phyloP scores from a whole-genome alignment of 2,797 vertebrate species.

The Discoglossus pictus region DNA sequence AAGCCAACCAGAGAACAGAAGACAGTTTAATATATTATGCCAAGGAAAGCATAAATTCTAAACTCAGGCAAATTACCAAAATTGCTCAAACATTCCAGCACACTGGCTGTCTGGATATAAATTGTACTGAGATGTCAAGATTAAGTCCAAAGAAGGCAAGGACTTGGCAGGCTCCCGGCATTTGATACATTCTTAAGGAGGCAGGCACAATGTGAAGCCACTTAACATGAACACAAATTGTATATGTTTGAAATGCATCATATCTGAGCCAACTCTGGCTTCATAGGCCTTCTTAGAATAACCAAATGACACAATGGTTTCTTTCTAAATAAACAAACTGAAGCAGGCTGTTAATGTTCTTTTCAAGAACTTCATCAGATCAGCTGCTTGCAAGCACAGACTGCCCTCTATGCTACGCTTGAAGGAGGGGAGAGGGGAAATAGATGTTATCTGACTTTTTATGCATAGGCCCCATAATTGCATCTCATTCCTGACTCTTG shows the following conservation, averaged over 20 bases:
- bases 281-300: conserved; percentile 76
- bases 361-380: conserved; percentile 66
- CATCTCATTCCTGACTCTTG: conserved; percentile 77
- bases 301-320: conserved; percentile 83
- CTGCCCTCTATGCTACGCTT: conserved; percentile 68
- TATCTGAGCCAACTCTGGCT: conserved; percentile 72
- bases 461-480: conserved; percentile 76
- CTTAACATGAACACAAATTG: conserved; percentile 75
- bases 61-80: conserved; percentile 69
- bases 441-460: conserved; percentile 74
- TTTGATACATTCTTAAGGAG: conserved; percentile 57
- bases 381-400: conserved; percentile 74
- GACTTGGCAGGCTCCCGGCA: conserved; percentile 65
- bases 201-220: conserved; percentile 71
- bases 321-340: conserved; percentile 90
- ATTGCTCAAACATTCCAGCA: conserved; percentile 56
- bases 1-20: conserved; percentile 62
- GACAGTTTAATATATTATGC: conserved; percentile 75
- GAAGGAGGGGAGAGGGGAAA: conserved; percentile 50
- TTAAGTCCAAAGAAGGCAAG: conserved; percentile 67
- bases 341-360: conserved; percentile 76
- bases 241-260: conserved; percentile 76
- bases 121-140: conserved; percentile 63
- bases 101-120: conserved; percentile 64
- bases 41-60: conserved; percentile 70